phyloP scores from a whole-genome alignment of 2,888 invertebrate genomes.

The Perithous albicinctus region DNA sequence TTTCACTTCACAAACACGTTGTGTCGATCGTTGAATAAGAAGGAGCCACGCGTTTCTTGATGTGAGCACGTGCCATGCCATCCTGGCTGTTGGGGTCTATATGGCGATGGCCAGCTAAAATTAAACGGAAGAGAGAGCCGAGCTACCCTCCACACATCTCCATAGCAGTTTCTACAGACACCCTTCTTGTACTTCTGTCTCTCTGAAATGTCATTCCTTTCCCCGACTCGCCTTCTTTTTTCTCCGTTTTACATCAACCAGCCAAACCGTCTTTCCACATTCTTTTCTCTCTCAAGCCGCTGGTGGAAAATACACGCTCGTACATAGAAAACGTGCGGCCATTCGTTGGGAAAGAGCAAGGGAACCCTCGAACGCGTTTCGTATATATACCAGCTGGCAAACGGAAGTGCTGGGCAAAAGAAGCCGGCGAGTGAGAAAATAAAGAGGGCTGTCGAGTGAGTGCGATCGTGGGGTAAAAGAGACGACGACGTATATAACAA shows the following conservation, averaged over 20 bases:
- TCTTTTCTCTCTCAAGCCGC: constrained; percentile 30
- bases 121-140: constrained; percentile 73
- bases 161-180: neutral
- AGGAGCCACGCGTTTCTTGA: constrained; percentile 56
- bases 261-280: neutral
- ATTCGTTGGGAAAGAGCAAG: constrained; percentile 35
- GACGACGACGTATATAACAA: constrained; percentile 39
- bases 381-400: constrained; percentile 79
- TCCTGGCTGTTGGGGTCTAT: constrained; percentile 33
- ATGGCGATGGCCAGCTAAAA: constrained; percentile 71
- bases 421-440: constrained; percentile 76
- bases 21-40: constrained; percentile 29
- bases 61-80: constrained; percentile 77
- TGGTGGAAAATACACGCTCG: constrained; percentile 24
- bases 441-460: constrained; percentile 67
- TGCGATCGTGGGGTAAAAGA: constrained; percentile 61
- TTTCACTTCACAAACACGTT: neutral
- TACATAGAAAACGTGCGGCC: neutral
- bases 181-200: constrained; percentile 12
- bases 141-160: constrained; percentile 56
- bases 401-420: constrained; percentile 80
- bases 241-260: constrained; percentile 17
- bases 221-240: neutral
- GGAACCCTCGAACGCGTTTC: constrained; percentile 41
- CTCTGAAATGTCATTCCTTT: constrained; percentile 7